phyloP scores from a whole-genome alignment of 2,797 vertebrate species.

The Danio tinwini region DNA sequence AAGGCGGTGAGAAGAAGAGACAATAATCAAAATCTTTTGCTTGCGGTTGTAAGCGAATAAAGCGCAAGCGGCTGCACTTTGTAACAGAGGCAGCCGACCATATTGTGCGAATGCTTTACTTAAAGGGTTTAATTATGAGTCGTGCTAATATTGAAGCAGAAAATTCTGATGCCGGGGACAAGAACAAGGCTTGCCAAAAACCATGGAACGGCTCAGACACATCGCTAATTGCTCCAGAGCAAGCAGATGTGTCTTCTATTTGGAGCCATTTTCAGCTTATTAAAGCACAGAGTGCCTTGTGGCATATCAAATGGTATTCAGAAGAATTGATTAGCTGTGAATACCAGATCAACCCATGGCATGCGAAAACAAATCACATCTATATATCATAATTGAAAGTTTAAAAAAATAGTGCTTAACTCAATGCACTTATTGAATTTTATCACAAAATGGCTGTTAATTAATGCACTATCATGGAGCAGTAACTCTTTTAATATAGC shows the following conservation, averaged over 20 bases:
- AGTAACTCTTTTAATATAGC: background rate
- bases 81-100: slow-evolving; percentile 75
- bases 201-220: slow-evolving; percentile 53
- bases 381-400: slow-evolving; percentile 27
- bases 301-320: slow-evolving; percentile 64
- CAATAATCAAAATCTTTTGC: slow-evolving; percentile 57
- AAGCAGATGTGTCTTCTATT: slow-evolving; percentile 75
- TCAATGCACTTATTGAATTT: background rate
- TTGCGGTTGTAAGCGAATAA: slow-evolving; percentile 70
- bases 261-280: slow-evolving; percentile 70
- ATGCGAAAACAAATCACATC: slow-evolving; percentile 19
- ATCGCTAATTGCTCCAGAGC: slow-evolving; percentile 70
- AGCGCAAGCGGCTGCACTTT: slow-evolving; percentile 73
- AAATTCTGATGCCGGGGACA: slow-evolving; percentile 69
- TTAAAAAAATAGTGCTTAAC: background rate
- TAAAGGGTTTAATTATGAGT: slow-evolving; percentile 82
- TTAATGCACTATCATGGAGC: background rate
- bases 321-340: slow-evolving; percentile 18
- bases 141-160: slow-evolving; percentile 73
- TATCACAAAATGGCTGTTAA: background rate
- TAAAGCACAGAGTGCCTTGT: slow-evolving; percentile 65
- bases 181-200: slow-evolving; percentile 64
- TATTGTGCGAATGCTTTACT: slow-evolving; percentile 75
- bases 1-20: slow-evolving; percentile 45
- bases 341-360: background rate